Percentiles rank a stretch among this genome's conserved stretches.
phyloP scores from a whole-genome alignment of 2,797 vertebrate species.

The Lithobates pipiens region DNA sequence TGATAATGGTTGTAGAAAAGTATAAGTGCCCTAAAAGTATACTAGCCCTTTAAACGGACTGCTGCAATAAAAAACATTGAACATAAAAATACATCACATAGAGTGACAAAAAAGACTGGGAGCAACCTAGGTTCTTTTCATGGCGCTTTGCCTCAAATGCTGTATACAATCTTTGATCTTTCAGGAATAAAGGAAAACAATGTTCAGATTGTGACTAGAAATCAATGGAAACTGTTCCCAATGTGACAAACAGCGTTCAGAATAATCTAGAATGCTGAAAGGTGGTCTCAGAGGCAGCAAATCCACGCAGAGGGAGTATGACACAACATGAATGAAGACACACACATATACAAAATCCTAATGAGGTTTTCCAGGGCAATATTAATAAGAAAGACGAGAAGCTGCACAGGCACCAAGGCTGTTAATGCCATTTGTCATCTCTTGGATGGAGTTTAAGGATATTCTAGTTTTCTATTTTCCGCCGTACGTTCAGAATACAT shows the following conservation, averaged over 20 bases:
- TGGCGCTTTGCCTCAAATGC: background rate
- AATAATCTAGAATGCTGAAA: background rate
- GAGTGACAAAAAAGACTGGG: background rate
- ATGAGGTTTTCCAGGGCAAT: slow-evolving; percentile 5
- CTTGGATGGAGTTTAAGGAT: background rate
- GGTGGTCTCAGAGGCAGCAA: background rate
- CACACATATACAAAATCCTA: slow-evolving; percentile 6
- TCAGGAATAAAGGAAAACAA: background rate
- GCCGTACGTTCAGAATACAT: background rate
- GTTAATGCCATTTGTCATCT: background rate
- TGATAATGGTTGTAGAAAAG: too few species aligned
- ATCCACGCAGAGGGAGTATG: slow-evolving; percentile 1
- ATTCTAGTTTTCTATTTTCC: background rate
- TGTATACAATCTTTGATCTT: background rate
- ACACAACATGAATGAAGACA: slow-evolving; percentile 4
- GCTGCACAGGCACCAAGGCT: background rate
- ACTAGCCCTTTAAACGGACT: too few species aligned
- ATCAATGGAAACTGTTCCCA: slow-evolving; percentile 4
- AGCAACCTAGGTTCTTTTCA: background rate
- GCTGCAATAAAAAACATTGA: too few species aligned
- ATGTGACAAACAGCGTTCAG: background rate
- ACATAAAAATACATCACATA: background rate
- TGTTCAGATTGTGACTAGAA: background rate
- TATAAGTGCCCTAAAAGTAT: too few species aligned
- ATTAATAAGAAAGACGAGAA: background rate